Percentiles rank a stretch among this genome's conserved stretches.
Conservation (phyloP, 2,888 invertebrate genomes). For the Malthinus seriepunctatus region DNA sequence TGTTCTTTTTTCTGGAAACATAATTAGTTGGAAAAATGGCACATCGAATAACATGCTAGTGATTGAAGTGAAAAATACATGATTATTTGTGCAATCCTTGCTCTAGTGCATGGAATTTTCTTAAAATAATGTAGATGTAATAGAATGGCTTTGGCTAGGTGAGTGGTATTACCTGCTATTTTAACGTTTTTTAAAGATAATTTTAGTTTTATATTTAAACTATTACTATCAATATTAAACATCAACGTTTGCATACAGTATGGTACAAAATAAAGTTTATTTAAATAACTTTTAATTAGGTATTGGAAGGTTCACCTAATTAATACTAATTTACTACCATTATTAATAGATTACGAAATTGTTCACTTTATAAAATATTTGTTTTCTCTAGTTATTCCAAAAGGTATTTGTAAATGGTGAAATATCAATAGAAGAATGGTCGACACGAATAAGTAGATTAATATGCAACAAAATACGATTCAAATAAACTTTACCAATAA, state of each 20-base stretch:
- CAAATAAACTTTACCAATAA: too few relatives aligned
- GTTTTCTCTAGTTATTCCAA: not conserved
- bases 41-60: slow-evolving; percentile 1
- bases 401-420: not conserved
- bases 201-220: slow-evolving; percentile 1
- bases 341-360: slow-evolving; percentile 8
- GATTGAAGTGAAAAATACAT: not conserved
- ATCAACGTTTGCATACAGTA: not conserved
- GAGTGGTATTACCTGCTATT: slow-evolving; percentile 13
- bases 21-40: slow-evolving; percentile 4
- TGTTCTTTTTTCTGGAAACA: slow-evolving; percentile 1
- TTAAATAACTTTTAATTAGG: not conserved
- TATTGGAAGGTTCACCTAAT: slow-evolving; percentile 2
- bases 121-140: slow-evolving; percentile 26
- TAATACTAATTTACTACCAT: slow-evolving; percentile 3
- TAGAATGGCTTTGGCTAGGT: slow-evolving; percentile 31
- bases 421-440: not conserved
- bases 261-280: not conserved
- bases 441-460: too few relatives aligned
- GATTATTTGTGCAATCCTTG: slow-evolving; percentile 15
- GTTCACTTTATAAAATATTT: not conserved
- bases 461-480: too few relatives aligned
- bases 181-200: slow-evolving; percentile 3
- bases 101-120: slow-evolving; percentile 26
- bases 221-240: slow-evolving; percentile 3